Percentiles rank a stretch among this genome's conserved stretches.
Conservation (phyloP, 2,113 vertebrate genomes). For the Dicentrarchus labrax region DNA sequence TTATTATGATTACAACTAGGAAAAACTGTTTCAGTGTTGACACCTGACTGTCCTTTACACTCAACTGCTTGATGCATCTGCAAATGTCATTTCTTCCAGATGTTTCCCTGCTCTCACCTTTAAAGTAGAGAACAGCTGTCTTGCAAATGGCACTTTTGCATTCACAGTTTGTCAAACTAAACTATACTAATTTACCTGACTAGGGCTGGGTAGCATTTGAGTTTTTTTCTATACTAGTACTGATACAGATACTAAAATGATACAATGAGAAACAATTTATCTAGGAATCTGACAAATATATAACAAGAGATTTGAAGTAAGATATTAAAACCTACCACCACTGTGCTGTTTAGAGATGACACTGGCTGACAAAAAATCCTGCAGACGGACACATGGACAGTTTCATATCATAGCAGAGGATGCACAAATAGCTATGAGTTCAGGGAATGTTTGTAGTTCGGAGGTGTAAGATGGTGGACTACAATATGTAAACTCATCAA, state of each 20-base stretch:
- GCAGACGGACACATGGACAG: neutral
- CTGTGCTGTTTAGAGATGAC: neutral
- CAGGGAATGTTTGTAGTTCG: neutral
- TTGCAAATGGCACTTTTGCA: neutral
- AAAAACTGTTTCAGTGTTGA: neutral
- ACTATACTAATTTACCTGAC: neutral
- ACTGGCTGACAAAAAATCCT: neutral
- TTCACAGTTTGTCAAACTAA: neutral
- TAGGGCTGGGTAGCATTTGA: neutral
- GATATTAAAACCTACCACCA: neutral
- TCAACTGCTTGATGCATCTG: conserved; percentile 18
- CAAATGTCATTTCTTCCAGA: conserved; percentile 1
- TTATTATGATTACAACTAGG: no score
- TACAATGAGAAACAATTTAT: neutral
- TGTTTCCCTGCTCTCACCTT: conserved; percentile 6
- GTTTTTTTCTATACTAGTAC: neutral
- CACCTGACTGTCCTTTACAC: neutral
- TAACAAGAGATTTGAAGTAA: neutral
- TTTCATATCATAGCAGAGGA: neutral
- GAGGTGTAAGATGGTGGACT: neutral
- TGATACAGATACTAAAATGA: neutral
- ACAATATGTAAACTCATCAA: conserved; percentile 15
- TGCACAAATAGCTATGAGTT: neutral
- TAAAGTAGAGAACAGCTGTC: neutral
- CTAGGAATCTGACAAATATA: no score